phyloP scores from a whole-genome alignment of 2,113 vertebrate genomes.

The Fregata magnificens region DNA sequence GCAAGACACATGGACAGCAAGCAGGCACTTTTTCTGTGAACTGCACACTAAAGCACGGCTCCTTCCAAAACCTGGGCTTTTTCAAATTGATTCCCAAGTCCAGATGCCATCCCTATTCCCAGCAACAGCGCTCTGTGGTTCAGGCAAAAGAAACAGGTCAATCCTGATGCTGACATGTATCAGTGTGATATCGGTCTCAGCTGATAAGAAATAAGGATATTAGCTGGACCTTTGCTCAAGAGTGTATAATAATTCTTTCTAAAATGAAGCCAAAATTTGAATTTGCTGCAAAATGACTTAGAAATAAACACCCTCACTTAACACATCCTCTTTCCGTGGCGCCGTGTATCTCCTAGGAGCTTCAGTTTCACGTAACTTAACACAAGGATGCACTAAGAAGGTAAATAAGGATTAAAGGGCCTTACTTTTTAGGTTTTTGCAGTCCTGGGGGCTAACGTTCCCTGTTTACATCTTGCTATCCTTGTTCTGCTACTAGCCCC shows the following conservation, averaged over 20 bases:
- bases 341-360: background rate
- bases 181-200: background rate
- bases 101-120: background rate
- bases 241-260: background rate
- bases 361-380: background rate
- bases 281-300: background rate
- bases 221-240: background rate
- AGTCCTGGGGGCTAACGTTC: background rate
- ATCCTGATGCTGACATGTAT: fast-evolving
- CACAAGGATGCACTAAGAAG: background rate
- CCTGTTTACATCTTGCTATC: background rate
- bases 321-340: no score
- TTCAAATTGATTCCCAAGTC: background rate
- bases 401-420: background rate
- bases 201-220: background rate
- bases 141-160: background rate
- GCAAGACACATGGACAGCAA: background rate
- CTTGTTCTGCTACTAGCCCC: background rate
- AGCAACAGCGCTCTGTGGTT: fast-evolving
- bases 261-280: background rate
- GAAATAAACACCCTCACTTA: background rate
- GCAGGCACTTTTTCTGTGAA: background rate
- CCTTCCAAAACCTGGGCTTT: background rate
- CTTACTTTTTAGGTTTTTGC: background rate
- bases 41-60: background rate